Base-by-base conservation (phyloP, 2,797 vertebrate species). In the Lycodopsis pacificus region DNA sequence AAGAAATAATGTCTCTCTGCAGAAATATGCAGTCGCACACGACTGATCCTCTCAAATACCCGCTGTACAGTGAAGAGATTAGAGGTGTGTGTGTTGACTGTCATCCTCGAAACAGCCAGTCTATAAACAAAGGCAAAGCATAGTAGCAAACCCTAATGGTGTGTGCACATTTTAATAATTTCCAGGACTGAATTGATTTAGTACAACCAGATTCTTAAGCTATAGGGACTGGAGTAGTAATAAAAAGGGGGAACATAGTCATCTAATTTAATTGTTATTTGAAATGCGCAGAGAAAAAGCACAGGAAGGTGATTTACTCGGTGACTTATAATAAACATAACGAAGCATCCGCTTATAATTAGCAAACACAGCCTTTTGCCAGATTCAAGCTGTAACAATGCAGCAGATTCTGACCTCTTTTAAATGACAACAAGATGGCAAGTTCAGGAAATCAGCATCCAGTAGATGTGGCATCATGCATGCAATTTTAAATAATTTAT, bases 1-100 rank as follows among this genome's bases (percentile, higher is more conserved):
- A 91, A 91, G 89, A 93, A 92, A 93, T 91, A 90, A 92, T 92
- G 92, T 92, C 88, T 89, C 88, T 91, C 90, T 86, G 87, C 88
- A 92, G 90, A 91, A 93, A 93, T 93, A 86, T 89, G 90, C 91
- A 85, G 90, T 92, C 65, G 73, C 88, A 91, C 84, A 91, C 89
- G 83, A 88, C 89, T 88, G 91, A 93, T 91, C 88, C 87, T 90
- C 88, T 92, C 86, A 90, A 92, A 91, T 85, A 91, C 83, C 85
- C 79, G 77, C 80, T 85, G 86, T 93, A 90, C 80, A 89, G 85
- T 88, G 88, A 82, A 87, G 71, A 86, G 90, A 91, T 94, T 89
- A 92, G 81, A 86, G 79, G 67, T 70, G 56, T 76, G 61, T 77
- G 51, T 54, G 42, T 70, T 82, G 75, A 79, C 80, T 88, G 84